phyloP scores from a whole-genome alignment of 37 sponge, comb jelly and placozoan genomes.

The Ephydatia muelleri region DNA sequence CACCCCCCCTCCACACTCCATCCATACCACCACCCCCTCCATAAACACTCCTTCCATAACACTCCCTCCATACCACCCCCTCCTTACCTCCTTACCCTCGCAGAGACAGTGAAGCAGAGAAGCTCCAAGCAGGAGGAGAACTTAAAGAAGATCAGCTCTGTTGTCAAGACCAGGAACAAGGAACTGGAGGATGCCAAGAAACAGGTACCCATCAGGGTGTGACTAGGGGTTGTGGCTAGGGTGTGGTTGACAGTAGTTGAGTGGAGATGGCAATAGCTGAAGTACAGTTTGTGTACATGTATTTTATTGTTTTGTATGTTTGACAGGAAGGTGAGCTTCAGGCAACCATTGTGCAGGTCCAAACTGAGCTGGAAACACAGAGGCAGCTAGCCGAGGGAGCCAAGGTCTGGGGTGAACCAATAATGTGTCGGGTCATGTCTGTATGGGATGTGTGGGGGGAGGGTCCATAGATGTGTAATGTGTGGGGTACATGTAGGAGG shows the following conservation, averaged over 20 bases:
- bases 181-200: constrained; percentile 74
- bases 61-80: neutral
- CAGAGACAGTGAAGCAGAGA: constrained; percentile 44
- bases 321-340: constrained; percentile 39
- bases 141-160: constrained; percentile 64
- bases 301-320: neutral
- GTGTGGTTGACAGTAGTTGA: too few species aligned
- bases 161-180: constrained; percentile 73
- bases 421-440: neutral
- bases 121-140: constrained; percentile 49
- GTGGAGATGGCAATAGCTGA: neutral
- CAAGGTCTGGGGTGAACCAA: constrained; percentile 30
- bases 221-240: neutral
- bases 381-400: constrained; percentile 40
- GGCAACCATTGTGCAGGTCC: constrained; percentile 28
- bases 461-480: neutral
- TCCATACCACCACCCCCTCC: neutral
- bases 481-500: neutral
- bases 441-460: neutral
- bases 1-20: neutral
- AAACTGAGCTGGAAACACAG: constrained; percentile 49
- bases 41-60: too few species aligned
- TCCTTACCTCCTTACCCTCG: neutral
- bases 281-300: constrained; percentile 2
- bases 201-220: constrained; percentile 15